Base-by-base conservation (phyloP, 2,113 vertebrate species). In the Ovis canadensis region DNA sequence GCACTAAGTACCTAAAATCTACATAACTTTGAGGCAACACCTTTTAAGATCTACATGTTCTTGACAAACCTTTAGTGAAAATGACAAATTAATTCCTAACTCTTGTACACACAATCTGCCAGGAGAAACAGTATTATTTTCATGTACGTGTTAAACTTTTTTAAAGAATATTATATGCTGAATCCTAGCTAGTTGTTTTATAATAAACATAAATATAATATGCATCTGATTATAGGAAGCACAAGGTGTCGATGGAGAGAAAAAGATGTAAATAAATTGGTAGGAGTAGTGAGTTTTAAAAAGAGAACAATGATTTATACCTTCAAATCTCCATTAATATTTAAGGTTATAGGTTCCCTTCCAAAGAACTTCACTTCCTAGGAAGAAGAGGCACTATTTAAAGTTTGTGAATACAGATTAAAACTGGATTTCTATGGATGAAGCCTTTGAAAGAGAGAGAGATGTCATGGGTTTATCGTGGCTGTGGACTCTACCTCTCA, bases 11-110 rank as follows among this genome's bases (percentile, higher is more conserved):
- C 17, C 45, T 87, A 48, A 90, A 88, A 45, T 16, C 59, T 88
- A 88, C 48, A 33, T 2, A 40, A 85, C 9, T 77, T 91, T 36
- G 64, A 88, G 71, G 48, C 50, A 80, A 90, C 7, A 43, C 12
- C 62, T 97, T 96, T 94, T 62, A 92, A 96, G 91, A 29, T 40
- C 50, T 81, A 50, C 9, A 50, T 12, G 77, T 91, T 80, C 16
- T 60, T 93, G 81, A 93, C 48, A 97, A 93, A 59, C 15, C 6
- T 96, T 31, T 15, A 67, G 15, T 40, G 71, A 96, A 96, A 97
- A 89, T 78, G 21, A 67, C 48, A 88, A 92, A 87, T 87, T 91
- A 87, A 90, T 71, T 90, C n/a, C 29, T 82, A 59, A 85, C 25
- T 78, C 3, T 48, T 5, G 7, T 31, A 27, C 29, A 82, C 33